A percentile compares a stretch with the other conserved stretches of the same genome.
Conservation (phyloP, 92 coral and sea anemone species). For the Paragorgia papillata region DNA sequence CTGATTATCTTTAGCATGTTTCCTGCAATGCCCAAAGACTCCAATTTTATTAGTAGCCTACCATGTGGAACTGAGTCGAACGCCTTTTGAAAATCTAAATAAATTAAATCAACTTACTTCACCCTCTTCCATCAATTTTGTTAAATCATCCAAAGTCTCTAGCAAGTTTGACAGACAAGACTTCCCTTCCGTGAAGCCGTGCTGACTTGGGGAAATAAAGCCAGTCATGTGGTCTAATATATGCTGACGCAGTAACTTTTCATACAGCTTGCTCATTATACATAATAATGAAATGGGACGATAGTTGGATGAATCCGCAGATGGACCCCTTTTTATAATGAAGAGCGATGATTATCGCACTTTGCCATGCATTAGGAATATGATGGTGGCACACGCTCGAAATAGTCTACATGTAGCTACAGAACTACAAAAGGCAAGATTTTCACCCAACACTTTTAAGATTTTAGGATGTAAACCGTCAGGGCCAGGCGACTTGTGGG, state of each 20-base stretch:
- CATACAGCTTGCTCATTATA: not conserved
- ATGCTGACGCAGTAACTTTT: conserved; percentile 1
- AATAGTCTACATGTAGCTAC: not conserved
- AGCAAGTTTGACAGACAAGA: conserved; percentile 11
- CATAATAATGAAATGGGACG: not conserved
- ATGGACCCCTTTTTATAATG: not conserved
- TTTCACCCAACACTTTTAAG: not conserved
- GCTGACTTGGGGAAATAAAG: not conserved
- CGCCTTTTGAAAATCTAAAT: conserved; percentile 13
- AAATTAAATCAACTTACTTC: not conserved
- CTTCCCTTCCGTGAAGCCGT: conserved; percentile 1
- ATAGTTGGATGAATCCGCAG: not conserved
- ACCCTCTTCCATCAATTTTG: not conserved
- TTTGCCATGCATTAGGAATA: conserved; percentile 7
- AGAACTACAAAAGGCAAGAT: not conserved
- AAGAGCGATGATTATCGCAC: not conserved
- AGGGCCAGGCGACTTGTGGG: conserved; percentile 8
- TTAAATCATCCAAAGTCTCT: conserved; percentile 4
- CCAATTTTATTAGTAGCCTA: not conserved
- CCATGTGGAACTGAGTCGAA: conserved; percentile 6
- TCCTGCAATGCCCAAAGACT: conserved; percentile 4
- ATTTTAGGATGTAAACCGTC: conserved; percentile 6
- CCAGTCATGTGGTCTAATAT: not conserved
- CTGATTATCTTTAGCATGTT: not conserved
- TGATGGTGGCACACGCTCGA: conserved; percentile 1